Evolutionary conservation across 2,797 vertebrate species (phyloP), one percentile per base, ranked within the genome.

Genomic region (Lophotriccus pileatus): DNA sequence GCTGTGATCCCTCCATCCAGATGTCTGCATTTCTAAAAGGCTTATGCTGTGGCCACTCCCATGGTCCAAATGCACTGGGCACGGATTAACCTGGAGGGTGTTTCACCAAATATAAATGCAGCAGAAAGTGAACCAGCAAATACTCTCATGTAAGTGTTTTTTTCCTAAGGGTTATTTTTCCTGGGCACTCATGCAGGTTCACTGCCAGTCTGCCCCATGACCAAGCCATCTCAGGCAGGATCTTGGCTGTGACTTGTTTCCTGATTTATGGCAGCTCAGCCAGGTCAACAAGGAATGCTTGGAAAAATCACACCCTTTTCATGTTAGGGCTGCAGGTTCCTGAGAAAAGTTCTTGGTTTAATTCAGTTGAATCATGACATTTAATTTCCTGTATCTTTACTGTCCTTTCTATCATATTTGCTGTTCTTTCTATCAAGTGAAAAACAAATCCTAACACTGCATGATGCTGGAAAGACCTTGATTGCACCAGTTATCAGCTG

Each of bases 21-120:
- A 74, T 89, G 70, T 78, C 86, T 77, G 79, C 43, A 81, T 82
- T 91, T 93, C 85, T 91, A 55, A 94, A 93, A 93, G 85, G 85
- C 62, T 94, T 91, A 78, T 63, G 67, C 58, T 67, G 43, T 53
- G 84, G 68, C 79, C 79, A 63, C 58, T 87, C 88, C 93, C 67
- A 43, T 58, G 69, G 69, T 81, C 85, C 62, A 46, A 67, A 84
- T 89, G 78, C 60, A 64, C 69, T 28, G 69, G 36, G 50, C 32
- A 66, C 85, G 55, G 85, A 63, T 93, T 93, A 89, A 87, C 78
- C 74, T 91, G 77, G 58, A 87, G 52, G 25, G 49, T 87, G 52
- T 78, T 94, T 62, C 74, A 91, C 62, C 62, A 93, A 93, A 81
- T 43, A 91, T 87, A 83, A 81, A 81, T 46, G 49, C 85, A 47